These are phyloP conservation scores for Cisticola juncidis DNA, from an alignment of 2,113 vertebrate species.

Conservation along the genomic window DNA sequence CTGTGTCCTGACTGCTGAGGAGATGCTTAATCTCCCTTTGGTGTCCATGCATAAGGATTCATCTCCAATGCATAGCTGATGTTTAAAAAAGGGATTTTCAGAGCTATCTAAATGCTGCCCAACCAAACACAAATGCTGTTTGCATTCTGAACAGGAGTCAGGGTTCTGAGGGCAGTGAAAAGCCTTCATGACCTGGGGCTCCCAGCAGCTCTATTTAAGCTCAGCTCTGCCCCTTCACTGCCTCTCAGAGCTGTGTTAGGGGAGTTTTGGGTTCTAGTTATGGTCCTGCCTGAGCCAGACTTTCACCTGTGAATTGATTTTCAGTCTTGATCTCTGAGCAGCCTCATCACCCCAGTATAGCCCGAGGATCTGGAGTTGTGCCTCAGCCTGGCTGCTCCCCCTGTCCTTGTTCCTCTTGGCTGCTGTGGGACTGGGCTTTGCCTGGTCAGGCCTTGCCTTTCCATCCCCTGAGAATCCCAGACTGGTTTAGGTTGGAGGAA, in stretches of 20 bases:
- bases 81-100: not conserved
- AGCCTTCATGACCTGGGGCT: not conserved
- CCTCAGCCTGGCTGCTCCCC: not conserved
- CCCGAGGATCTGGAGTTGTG: not conserved
- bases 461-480: not conserved
- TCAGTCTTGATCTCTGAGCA: not conserved
- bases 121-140: not conserved
- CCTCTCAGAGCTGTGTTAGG: not conserved
- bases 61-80: not conserved
- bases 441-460: not conserved
- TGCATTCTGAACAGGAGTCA: not conserved
- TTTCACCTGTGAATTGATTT: not conserved
- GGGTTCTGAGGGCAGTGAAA: not conserved
- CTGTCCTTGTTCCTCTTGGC: not conserved
- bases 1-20: not conserved
- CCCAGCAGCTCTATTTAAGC: not conserved
- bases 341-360: accelerated
- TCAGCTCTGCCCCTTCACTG: not conserved
- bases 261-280: not conserved
- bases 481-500: not conserved
- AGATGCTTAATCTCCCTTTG: not conserved
- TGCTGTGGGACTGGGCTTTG: not conserved
- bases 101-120: not conserved
- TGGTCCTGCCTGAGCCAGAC: not conserved
- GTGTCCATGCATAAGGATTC: not conserved